phyloP scores from a whole-genome alignment of 2,113 vertebrate species.

The Gambusia affinis region DNA sequence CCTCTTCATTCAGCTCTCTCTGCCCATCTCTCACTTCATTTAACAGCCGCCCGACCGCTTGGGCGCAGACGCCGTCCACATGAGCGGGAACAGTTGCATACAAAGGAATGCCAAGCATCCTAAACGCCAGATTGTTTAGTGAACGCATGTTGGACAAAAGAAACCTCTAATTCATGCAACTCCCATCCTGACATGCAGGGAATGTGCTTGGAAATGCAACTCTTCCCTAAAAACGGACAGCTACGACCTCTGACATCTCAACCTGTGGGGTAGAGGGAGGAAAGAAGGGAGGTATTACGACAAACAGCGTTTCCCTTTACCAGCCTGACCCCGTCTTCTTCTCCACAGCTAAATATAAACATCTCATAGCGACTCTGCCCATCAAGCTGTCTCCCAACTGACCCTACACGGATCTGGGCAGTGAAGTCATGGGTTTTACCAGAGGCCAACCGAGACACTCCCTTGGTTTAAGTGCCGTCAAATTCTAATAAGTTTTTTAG shows the following conservation, averaged over 20 bases:
- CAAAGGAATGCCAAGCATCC: slow-evolving; percentile 47
- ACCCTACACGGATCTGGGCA: slow-evolving; percentile 12
- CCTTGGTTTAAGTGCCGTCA: slow-evolving; percentile 9
- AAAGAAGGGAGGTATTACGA: slow-evolving; percentile 28
- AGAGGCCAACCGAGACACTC: neutral
- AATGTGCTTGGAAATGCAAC: slow-evolving; percentile 42
- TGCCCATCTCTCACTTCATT: slow-evolving; percentile 57
- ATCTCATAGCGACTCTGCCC: slow-evolving; percentile 34
- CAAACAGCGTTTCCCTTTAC: slow-evolving; percentile 29
- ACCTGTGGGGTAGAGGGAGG: slow-evolving; percentile 37
- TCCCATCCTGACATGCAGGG: slow-evolving; percentile 3
- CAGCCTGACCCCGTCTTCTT: slow-evolving; percentile 36
- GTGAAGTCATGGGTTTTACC: slow-evolving; percentile 43
- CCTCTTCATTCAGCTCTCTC: slow-evolving; percentile 27
- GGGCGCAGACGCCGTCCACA: slow-evolving; percentile 39
- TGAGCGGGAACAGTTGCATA: slow-evolving; percentile 43
- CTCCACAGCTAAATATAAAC: slow-evolving; percentile 69
- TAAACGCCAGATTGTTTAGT: slow-evolving; percentile 21
- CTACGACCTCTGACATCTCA: slow-evolving; percentile 34
- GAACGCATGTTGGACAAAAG: slow-evolving; percentile 1
- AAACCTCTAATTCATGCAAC: slow-evolving; percentile 22
- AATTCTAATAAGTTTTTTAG: slow-evolving; percentile 1
- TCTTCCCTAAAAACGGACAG: slow-evolving; percentile 34
- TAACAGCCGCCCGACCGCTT: slow-evolving; percentile 54
- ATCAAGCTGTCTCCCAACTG: slow-evolving; percentile 18